Evolutionary conservation across 2,888 invertebrate species (phyloP), one percentile per base, ranked within the genome.

Genomic region (Leptodirus hochenwartii): DNA sequence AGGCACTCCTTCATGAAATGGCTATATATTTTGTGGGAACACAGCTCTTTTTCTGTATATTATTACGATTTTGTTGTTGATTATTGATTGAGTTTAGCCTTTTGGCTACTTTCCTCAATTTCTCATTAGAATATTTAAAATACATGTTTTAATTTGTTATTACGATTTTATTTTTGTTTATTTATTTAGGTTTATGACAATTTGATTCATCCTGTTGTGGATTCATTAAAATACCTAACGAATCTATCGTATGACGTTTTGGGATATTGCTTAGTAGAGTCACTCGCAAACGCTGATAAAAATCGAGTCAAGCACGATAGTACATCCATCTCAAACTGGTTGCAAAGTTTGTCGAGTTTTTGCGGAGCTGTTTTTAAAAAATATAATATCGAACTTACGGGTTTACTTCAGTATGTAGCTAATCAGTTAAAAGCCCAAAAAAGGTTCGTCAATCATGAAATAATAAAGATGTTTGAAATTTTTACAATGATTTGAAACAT

Each of bases 291-390:
- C 45, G 81, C 82, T 2, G 69, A 71, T 43, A 66, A 78, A 41
- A 69, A 69, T 40, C 61, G 80, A 27, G 75, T 82, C 40, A 88
- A 88, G 46, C 77, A 80, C 40, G 84, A 87, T 46, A 88, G 82
- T 39, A 91, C 80, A 25, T 85, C 87, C 25, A 80, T 95, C 42
- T 88, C 95, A 2, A 65, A 78, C 5, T 93, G 93, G 91, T 64
- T 93, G 34, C 90, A 91, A 51, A 88, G 90, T 48, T 68, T 96
- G 15, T 84, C 95, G 1, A 82, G 80, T 34, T 96, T 99, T 60
- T 85, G 90, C 43, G 96, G 96, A 8, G 79, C 88, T 2, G 82
- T 95, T 40, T 95, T 85, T 57, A 93, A 93, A 59, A 96, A 95
- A 53, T 98, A 98, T 55, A 80, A 79, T 45, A 85, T 96, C 34